Evolutionary conservation across 1,140 invertebrate genomes (phyloP), one percentile per base, ranked within the genome.

Genomic region (Belonocnema kinseyi): DNA sequence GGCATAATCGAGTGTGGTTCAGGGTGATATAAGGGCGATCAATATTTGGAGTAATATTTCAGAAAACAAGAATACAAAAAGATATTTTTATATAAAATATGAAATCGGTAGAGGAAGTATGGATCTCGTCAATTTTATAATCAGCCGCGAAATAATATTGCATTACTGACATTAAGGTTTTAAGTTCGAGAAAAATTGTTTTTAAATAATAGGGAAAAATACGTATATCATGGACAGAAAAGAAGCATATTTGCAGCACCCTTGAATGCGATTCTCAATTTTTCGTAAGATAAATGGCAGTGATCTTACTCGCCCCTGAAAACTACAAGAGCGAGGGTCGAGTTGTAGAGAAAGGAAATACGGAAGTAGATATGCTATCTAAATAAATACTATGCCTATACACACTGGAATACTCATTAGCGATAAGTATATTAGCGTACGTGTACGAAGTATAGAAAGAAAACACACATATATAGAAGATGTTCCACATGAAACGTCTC

Each of bases 381-480:
- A 87, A 90, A 90, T 89, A 88, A 90, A 89, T 89, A 89, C 85
- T 89, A 90, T 88, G 72, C 82, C 82, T 82, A 84, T 88, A 89
- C 82, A 88, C 81, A 88, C 80, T 88, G 86, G 83, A 89, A 89
- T 89, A 89, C 82, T 89, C 76, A 82, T 83, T 82, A 83, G 77
- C 81, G 80, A 76, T 76, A 82, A 82, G 72, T 81, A 82, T 80
- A 81, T 84, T 70, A 82, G 73, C 74, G 66, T 78, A 52, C 78
- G 84, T 72, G 77, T 82, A 73, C 52, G 54, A 72, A 74, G 51
- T 16, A 50, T 75, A 54, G 33, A 40, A 81, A 81, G 3, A 78
- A 82, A 83, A 80, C 40, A 46, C 40, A 84, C 16, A 72, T 56
- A 75, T 76, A 76, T 74, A 76, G 21, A 61, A 61, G 58, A 21